These are phyloP conservation scores for Gyrodactylus salaris DNA, from an alignment of 1,140 invertebrate species.

Conservation along the genomic window DNA sequence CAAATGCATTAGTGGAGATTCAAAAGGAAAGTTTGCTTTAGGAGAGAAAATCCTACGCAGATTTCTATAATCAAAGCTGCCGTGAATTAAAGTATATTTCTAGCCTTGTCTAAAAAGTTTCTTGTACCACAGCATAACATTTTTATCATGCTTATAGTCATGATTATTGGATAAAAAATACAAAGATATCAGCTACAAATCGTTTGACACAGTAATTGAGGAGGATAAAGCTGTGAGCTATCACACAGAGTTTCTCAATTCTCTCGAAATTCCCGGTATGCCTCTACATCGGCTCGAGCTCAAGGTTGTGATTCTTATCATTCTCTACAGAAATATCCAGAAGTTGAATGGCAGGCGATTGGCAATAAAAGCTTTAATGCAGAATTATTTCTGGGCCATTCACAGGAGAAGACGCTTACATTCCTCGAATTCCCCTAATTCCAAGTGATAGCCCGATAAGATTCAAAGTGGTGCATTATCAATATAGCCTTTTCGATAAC, in stretches of 20 bases:
- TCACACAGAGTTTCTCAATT: conserved; percentile 17
- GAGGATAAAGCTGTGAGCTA: conserved; percentile 10
- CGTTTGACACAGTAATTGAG: conserved; percentile 8
- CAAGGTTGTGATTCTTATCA: conserved; percentile 15
- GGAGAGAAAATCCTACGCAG: too few relatives aligned
- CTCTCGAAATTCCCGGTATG: conserved; percentile 13
- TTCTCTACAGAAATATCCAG: conserved; percentile 18
- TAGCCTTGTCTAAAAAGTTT: too few relatives aligned
- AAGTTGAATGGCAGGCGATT: conserved; percentile 18
- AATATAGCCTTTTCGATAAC: conserved; percentile 23
- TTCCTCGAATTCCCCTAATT: conserved; percentile 11
- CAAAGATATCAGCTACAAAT: too few relatives aligned
- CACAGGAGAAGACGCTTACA: conserved; percentile 10
- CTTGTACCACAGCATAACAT: too few relatives aligned
- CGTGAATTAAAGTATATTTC: too few relatives aligned
- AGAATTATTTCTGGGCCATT: conserved; percentile 11
- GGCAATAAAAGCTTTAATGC: conserved; percentile 11
- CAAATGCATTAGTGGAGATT: too few relatives aligned
- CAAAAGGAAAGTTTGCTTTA: too few relatives aligned
- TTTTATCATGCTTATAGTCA: too few relatives aligned
- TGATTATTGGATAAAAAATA: too few relatives aligned
- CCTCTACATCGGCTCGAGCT: conserved; percentile 18
- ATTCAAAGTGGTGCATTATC: conserved; percentile 23
- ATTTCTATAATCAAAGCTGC: too few relatives aligned
- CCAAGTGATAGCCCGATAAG: too few relatives aligned